phyloP scores from a whole-genome alignment of 2,888 invertebrate species.

The Mimas tiliae region DNA sequence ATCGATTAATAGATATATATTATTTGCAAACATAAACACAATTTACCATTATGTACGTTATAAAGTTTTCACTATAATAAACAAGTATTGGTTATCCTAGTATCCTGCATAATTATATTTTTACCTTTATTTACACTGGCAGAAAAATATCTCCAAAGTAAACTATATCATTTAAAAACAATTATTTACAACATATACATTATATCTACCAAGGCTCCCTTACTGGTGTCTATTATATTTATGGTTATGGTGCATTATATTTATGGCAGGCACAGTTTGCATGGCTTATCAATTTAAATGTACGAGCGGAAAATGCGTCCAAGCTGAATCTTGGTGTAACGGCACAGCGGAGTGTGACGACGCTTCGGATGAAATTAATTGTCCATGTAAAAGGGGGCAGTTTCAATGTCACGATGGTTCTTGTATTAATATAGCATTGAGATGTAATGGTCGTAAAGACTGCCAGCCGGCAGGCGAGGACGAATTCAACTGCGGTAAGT shows the following conservation, averaged over 20 bases:
- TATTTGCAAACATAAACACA: background rate
- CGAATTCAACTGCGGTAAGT: conserved; percentile 83
- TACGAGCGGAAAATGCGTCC: conserved; percentile 86
- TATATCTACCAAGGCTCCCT: conserved; percentile 35
- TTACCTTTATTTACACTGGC: conserved; percentile 32
- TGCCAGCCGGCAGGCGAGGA: conserved; percentile 86
- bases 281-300: conserved; percentile 86
- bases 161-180: background rate
- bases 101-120: conserved; percentile 31
- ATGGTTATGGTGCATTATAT: conserved; percentile 72
- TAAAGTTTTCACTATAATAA: background rate
- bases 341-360: conserved; percentile 80
- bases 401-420: conserved; percentile 86
- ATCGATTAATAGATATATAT: background rate
- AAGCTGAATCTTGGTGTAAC: conserved; percentile 80
- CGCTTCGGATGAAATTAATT: conserved; percentile 72
- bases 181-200: conserved; percentile 8
- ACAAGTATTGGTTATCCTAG: conserved; percentile 25
- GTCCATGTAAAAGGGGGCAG: conserved; percentile 78
- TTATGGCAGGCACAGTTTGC: conserved; percentile 78
- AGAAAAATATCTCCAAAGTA: conserved; percentile 32
- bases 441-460: conserved; percentile 87
- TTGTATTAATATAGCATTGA: conserved; percentile 86
- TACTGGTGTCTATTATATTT: conserved; percentile 44
- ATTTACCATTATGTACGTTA: background rate